Percentiles rank a stretch among this genome's conserved stretches.
Evolutionary conservation across 1,140 invertebrate species (phyloP).

Genomic region (Oscheius sp.): DNA sequence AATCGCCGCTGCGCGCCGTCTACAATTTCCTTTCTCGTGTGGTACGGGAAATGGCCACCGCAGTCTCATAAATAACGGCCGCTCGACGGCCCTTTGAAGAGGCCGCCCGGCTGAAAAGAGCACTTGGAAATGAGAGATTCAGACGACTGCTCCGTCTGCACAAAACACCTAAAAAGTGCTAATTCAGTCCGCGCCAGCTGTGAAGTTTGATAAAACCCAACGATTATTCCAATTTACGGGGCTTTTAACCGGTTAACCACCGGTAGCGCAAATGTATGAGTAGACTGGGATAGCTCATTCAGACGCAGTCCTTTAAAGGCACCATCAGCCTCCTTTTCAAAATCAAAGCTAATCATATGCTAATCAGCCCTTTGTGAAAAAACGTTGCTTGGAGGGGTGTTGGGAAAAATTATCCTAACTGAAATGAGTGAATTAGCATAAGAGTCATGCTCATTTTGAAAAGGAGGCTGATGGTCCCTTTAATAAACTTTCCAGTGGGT

Average conservation of each 20-base stretch:
- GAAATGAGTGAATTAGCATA: too few relatives aligned
- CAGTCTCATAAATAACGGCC: not conserved
- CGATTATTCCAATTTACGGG: not conserved
- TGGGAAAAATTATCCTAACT: too few relatives aligned
- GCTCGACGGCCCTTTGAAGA: not conserved
- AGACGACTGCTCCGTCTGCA: not conserved
- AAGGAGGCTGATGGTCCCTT: too few relatives aligned
- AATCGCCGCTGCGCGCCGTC: not conserved
- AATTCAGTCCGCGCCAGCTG: not conserved
- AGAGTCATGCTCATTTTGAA: too few relatives aligned
- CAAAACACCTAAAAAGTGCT: too few relatives aligned
- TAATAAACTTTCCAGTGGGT: too few relatives aligned
- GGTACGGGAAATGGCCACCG: slow-evolving; percentile 10
- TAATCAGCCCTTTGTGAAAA: too few relatives aligned
- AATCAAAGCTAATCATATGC: too few relatives aligned
- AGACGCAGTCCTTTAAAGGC: not conserved
- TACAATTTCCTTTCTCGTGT: not conserved
- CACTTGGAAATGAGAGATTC: not conserved
- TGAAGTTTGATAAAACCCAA: not conserved
- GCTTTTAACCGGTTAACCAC: not conserved
- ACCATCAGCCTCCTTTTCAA: too few relatives aligned
- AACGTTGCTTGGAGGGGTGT: too few relatives aligned
- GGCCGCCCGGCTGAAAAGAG: not conserved
- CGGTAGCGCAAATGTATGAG: not conserved
- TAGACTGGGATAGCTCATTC: not conserved